A percentile compares a stretch with the other conserved stretches of the same genome.
These are phyloP conservation scores for Centropus unirufus DNA, from an alignment of 2,113 vertebrate genomes.

Conservation along the genomic window DNA sequence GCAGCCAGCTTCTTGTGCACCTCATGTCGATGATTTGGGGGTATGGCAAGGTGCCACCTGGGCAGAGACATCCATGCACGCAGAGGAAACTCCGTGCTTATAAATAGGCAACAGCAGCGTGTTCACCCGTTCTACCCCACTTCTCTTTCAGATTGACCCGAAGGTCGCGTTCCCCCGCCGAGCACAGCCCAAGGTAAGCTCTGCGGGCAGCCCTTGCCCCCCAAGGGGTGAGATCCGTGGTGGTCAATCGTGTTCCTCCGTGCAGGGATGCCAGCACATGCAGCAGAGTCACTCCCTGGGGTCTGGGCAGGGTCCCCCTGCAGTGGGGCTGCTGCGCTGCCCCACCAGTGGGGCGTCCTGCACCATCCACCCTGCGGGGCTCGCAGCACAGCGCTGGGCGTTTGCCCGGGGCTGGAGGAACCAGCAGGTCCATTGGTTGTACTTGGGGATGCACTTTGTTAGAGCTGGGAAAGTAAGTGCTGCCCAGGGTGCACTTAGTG, in stretches of 20 bases:
- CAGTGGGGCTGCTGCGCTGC: not conserved
- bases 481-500: not conserved
- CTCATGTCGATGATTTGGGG: not conserved
- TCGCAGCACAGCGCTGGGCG: not conserved
- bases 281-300: accelerated
- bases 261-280: not conserved
- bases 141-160: constrained; percentile 92
- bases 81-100: not conserved
- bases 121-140: not conserved
- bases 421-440: not conserved
- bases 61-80: accelerated
- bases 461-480: not conserved
- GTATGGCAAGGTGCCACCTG: not conserved
- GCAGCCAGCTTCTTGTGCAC: not conserved
- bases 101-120: not conserved
- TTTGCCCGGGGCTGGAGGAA: not conserved
- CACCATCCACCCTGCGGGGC: accelerated
- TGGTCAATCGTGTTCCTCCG: not conserved
- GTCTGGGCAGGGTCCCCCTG: not conserved
- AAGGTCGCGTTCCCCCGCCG: constrained; percentile 98
- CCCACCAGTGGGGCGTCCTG: not conserved
- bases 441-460: not conserved
- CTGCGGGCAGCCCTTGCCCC: not conserved
- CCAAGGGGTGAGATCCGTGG: not conserved
- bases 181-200: constrained; percentile 97